Evolutionary conservation across 1,140 invertebrate species (phyloP), one percentile per base, ranked within the genome.

Genomic region (Tigriopus japonicus): DNA sequence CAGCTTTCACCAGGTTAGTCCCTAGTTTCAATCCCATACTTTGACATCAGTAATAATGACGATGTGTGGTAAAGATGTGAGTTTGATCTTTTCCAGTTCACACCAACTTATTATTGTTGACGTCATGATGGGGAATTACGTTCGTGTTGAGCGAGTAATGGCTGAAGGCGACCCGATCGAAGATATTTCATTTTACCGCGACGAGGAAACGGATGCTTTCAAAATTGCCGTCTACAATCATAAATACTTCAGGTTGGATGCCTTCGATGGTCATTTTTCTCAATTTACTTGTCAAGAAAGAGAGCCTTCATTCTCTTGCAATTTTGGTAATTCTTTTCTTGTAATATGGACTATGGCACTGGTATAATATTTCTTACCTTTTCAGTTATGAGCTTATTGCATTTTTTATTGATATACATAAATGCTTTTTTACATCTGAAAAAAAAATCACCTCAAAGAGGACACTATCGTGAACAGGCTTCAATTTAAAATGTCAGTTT

Each of bases 41-140:
- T n/a, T n/a, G n/a, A n/a, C n/a, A n/a, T n/a, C n/a, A n/a, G n/a
- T n/a, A n/a, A n/a, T n/a, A n/a, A n/a, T n/a, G n/a, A n/a, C n/a
- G n/a, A n/a, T n/a, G n/a, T n/a, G n/a, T n/a, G n/a, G n/a, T n/a
- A n/a, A n/a, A n/a, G n/a, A n/a, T n/a, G n/a, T n/a, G n/a, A n/a
- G n/a, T n/a, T n/a, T n/a, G n/a, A n/a, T n/a, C 28, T 35, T 3
- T 35, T 35, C 3, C 28, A 35, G 59, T 19, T 56, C 45, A 17
- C 52, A 61, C 24, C 43, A 61, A 15, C 6, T 61, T 6, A 53
- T 51, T 5, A 54, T 56, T 17, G 53, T 58, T 58, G 55, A 58
- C 42, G 42, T 58, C 15, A 58, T 58, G 55, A 28, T 28, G 21
- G 55, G 55, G 6, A 17, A 58, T 58, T 58, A 35, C n/a, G 14